Base-by-base conservation (phyloP, 2,113 vertebrate genomes). In the Poeciliopsis prolifica region DNA sequence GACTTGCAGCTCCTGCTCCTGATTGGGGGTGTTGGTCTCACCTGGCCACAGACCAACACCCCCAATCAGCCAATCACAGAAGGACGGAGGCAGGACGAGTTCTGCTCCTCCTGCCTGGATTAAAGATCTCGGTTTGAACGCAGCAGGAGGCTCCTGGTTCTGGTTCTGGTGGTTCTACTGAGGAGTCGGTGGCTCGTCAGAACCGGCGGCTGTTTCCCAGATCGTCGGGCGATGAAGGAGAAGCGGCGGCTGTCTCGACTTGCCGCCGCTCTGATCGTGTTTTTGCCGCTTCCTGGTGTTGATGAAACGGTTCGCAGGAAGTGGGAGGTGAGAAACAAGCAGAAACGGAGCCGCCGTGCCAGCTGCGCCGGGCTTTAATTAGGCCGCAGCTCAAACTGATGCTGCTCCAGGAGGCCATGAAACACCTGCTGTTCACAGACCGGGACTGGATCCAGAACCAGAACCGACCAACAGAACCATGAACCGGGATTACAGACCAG, bases 1-100 rank as follows among this genome's bases (percentile, higher is more conserved):
- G 73, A 72, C 80, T 72, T 3, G 75, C 65, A 60, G n/a, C 51
- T 58, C 51, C 51, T 30, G 67, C 26, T 31, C 28, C 28, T 28
- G 28, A 28, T 28, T 28, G 28, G 28, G 28, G 28, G 28, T 28
- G 28, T 28, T 28, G 28, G 68, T 31, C 29, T 65, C 75, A 77
- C 75, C 75, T 92, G 87, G 87, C 80, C 5, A 1, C 28, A 10
- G 66, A 74, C 87, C 93, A 92, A 92, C 85, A 0, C 88, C 84
- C 68, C 31, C 29, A 72, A 77, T 67, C 6, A 15, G 69, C 88
- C 86, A 88, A 87, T 84, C 75, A 63, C 62, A 76, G 78, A 40
- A 88, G 84, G 87, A 84, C 82, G 22, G 17, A 1, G 62, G 91
- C 93, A 91, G 86, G 95, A 97, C 96, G 94, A 95, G 91, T 96